These are phyloP conservation scores for Xenops minutus DNA, from an alignment of 2,797 vertebrate genomes.

Conservation along the genomic window DNA sequence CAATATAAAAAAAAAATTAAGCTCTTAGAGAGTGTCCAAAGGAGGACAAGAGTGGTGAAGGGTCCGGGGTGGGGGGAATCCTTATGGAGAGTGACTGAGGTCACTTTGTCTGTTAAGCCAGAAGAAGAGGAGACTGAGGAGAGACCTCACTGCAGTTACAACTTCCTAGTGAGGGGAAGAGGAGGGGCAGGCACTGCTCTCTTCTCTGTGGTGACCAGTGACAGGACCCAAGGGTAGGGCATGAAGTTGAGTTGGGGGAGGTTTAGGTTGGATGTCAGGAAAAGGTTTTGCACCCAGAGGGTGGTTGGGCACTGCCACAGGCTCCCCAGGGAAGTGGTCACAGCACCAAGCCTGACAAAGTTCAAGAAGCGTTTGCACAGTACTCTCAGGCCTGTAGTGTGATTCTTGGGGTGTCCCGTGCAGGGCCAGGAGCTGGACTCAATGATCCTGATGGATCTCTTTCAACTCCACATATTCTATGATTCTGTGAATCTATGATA, in stretches of 20 bases:
- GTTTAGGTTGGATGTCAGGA: not conserved
- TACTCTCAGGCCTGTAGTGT: not conserved
- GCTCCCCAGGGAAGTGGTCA: not conserved
- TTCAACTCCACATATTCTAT: not conserved
- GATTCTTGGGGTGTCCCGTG: too few species aligned
- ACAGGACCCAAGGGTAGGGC: not conserved
- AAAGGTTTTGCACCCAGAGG: not conserved
- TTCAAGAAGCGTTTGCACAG: not conserved
- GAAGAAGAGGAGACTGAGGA: not conserved
- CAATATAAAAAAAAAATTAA: not conserved
- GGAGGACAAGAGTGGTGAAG: not conserved
- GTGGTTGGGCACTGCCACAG: not conserved
- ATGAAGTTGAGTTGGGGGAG: not conserved
- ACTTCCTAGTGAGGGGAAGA: not conserved
- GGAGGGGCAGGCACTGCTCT: not conserved
- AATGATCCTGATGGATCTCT: not conserved
- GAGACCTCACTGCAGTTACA: not conserved
- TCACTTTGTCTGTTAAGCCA: not conserved
- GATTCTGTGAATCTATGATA: not conserved
- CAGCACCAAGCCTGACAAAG: not conserved
- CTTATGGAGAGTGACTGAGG: not conserved
- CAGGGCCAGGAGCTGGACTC: not conserved
- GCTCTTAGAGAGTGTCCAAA: not conserved
- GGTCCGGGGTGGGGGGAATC: not conserved
- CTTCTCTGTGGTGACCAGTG: not conserved